Base-by-base conservation (phyloP, 2,113 vertebrate species). In the Dicaeum eximium region DNA sequence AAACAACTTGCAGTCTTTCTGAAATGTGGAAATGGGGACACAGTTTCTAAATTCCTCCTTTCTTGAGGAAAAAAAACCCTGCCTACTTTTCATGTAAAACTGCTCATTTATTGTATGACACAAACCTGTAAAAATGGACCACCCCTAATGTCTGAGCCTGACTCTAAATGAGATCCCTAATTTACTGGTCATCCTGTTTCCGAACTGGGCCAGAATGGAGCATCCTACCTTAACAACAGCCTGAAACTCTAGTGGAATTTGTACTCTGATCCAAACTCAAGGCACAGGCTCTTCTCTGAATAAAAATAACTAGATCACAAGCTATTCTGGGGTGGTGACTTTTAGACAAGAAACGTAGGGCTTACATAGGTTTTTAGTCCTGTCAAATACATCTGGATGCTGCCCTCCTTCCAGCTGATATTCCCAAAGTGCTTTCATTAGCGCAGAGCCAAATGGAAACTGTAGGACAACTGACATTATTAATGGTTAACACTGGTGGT, bases 291-390 rank as follows among this genome's bases (percentile, higher is more conserved):
- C 93, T 67, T 74, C 92, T 90, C 56, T 88, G 81, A 94, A 95
- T 92, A 96, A 97, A 96, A 96, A 94, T 93, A 96, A 90, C 92
- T 88, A 60, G 79, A 83, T 88, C 81, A 94, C 74, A 95, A 90
- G 88, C 92, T 96, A 96, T 95, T 97, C 92, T 94, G 88, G 50
- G 92, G 56, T 53, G 37, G 31, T 96, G 93, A 97, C 94, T 96
- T 96, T 94, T 66, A 88, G 87, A 78, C 33, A 66, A 88, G 90
- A 95, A 96, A 71, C 0, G 3, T 73, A 69, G 37, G 45, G 13
- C 37, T 75, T 73, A 40, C 51, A 90, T 71, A 60, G 50, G 60
- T 93, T 94, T 80, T 74, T 47, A 72, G 48, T 92, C 38, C 65
- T 87, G 42, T 92, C 47, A 65, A 64, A 62, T 95, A 71, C 80